phyloP scores from a whole-genome alignment of 2,113 vertebrate species.

The Osmerus mordax region DNA sequence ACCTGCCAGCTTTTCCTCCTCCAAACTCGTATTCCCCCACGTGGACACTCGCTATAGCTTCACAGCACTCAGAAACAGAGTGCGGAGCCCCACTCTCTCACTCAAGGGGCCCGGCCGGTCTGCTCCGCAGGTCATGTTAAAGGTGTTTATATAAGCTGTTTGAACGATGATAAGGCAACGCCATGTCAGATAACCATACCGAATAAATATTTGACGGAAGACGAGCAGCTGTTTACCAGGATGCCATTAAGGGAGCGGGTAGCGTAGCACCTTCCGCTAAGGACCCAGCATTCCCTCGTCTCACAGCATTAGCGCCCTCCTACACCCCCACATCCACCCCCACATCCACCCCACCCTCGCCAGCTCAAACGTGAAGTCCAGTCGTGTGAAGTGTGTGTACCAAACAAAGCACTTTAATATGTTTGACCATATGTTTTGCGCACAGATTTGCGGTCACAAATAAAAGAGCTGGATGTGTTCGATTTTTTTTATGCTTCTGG shows the following conservation, averaged over 20 bases:
- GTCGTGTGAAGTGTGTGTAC: not conserved
- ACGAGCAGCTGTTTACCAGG: conserved; percentile 92
- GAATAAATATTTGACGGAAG: conserved; percentile 89
- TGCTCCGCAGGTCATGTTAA: conserved; percentile 72
- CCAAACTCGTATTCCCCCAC: no score
- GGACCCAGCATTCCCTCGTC: conserved; percentile 70
- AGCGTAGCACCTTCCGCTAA: conserved; percentile 67
- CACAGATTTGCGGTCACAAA: no score
- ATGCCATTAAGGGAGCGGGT: conserved; percentile 85
- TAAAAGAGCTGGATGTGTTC: no score
- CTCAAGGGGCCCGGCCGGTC: conserved; percentile 63
- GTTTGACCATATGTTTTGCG: no score
- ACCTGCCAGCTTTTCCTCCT: no score
- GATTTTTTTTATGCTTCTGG: no score
- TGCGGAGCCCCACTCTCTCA: conserved; percentile 33
- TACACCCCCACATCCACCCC: not conserved
- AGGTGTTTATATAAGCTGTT: conserved; percentile 90
- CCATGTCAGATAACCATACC: conserved; percentile 82
- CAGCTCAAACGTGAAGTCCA: no score
- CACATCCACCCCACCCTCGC: not conserved
- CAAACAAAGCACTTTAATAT: no score
- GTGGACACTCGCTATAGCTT: conserved; percentile 56
- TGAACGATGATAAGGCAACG: conserved; percentile 78
- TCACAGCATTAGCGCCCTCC: conserved; percentile 62
- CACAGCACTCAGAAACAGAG: conserved; percentile 49